A percentile compares a stretch with the other conserved stretches of the same genome.
Conservation (phyloP, 2,113 vertebrate species). For the Siphamia tubifer region DNA sequence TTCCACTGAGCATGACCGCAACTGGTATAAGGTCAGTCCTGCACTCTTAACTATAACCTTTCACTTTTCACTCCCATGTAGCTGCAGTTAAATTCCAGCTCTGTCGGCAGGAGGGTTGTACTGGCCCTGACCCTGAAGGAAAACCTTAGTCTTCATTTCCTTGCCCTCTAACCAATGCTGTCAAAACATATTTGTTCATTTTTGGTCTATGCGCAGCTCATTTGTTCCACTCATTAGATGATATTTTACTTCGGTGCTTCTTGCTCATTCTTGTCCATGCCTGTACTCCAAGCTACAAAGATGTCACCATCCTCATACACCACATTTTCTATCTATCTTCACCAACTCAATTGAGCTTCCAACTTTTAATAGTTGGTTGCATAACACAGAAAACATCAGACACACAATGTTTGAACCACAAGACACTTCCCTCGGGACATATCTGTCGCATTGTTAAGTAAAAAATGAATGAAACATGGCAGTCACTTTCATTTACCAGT, state of each 20-base stretch:
- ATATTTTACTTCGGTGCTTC: background rate
- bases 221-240: slow-evolving; percentile 17
- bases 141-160: slow-evolving; percentile 1
- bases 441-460: slow-evolving; percentile 14
- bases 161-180: slow-evolving; percentile 4
- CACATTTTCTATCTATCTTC: background rate
- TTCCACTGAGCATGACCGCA: slow-evolving; percentile 95
- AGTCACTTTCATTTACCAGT: slow-evolving; percentile 24
- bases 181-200: background rate
- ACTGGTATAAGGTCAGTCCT: slow-evolving; percentile 95
- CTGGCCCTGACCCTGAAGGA: background rate
- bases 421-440: background rate
- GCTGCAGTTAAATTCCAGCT: slow-evolving; percentile 44
- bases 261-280: background rate
- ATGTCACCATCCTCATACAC: background rate
- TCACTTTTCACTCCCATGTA: slow-evolving; percentile 24
- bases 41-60: slow-evolving; percentile 13
- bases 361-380: slow-evolving; percentile 31
- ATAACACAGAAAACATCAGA: slow-evolving; percentile 31
- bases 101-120: slow-evolving; percentile 7
- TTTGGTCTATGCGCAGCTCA: background rate
- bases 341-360: slow-evolving; percentile 9
- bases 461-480: slow-evolving; percentile 35
- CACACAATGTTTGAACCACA: slow-evolving; percentile 22
- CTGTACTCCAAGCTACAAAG: slow-evolving; percentile 25